Evolutionary conservation across 2,888 invertebrate genomes (phyloP).

Genomic region (Eupithecia dodoneata): DNA sequence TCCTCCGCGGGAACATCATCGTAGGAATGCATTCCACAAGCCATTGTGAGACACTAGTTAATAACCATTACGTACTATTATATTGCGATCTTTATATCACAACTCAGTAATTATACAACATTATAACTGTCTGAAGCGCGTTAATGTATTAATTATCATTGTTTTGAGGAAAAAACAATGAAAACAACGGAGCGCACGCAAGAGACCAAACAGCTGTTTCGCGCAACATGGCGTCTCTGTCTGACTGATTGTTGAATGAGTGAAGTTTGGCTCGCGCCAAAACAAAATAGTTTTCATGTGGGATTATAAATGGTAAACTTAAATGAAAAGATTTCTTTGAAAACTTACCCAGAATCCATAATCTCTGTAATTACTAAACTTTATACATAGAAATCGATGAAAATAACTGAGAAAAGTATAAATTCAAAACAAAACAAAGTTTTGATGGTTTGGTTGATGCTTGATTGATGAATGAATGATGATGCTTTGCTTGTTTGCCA

Average conservation of each 20-base stretch:
- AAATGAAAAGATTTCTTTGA: neutral
- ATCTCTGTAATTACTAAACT: constrained; percentile 11
- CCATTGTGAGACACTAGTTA: constrained; percentile 63
- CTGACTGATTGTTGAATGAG: constrained; percentile 1
- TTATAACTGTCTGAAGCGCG: constrained; percentile 58
- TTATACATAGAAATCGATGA: neutral
- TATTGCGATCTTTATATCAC: constrained; percentile 47
- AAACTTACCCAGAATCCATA: constrained; percentile 64
- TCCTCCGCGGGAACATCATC: constrained; percentile 70
- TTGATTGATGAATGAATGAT: neutral
- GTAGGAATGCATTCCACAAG: constrained; percentile 71
- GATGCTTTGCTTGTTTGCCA: no score
- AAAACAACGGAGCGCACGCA: constrained; percentile 66
- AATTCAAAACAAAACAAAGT: neutral
- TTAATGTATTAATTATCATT: constrained; percentile 51
- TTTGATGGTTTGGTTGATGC: neutral
- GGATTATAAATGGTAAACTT: neutral
- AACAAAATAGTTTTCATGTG: constrained; percentile 57
- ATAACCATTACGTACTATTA: constrained; percentile 54
- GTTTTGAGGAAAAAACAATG: constrained; percentile 59
- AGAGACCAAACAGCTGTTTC: constrained; percentile 78
- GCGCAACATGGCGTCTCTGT: constrained; percentile 78
- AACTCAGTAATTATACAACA: constrained; percentile 49
- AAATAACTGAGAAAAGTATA: neutral
- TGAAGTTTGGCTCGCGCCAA: constrained; percentile 64